Evolutionary conservation across 2,113 vertebrate species (phyloP), one percentile per base, ranked within the genome.

Genomic region (Pogona vitticeps): DNA sequence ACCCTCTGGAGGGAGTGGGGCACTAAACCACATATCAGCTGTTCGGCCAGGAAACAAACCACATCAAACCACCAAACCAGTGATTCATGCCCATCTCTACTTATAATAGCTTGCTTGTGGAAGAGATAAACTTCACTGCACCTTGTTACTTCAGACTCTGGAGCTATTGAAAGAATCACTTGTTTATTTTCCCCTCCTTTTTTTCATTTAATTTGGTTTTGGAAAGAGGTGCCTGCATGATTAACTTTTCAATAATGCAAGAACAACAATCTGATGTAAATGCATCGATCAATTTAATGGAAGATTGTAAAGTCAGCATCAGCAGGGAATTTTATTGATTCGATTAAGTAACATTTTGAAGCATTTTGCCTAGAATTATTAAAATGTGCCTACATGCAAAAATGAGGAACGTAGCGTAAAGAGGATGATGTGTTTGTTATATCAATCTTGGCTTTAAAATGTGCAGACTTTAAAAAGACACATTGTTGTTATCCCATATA

Each of bases 231-330:
- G 80, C 79, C 88, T 33, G 82, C n/a, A 75, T 0, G 0, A 92
- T 88, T 91, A 88, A 86, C 88, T 93, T 91, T 31, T 38, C 80
- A 87, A 68, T 90, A 89, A 90, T 91, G 21, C 79, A 90, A 90
- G 65, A 92, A 92, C 75, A 94, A 88, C 42, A 79, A n/a, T 73
- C 63, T 89, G 80, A 89, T 88, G 52, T 71, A 90, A 94, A 91
- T 33, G 8, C 72, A 91, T 90, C 76, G 36, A 91, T 88, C 89
- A 92, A 67, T 84, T 91, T 87, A 93, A 90, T 86, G 80, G 80
- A 89, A 78, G 46, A 92, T 2, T 90, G 75, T 85, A 84, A 92
- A 92, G 73, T 89, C 86, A 91, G 72, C 72, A 88, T 88, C 85
- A 83, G 0, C 76, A 77, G 21, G 86, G 38, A 92, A 67, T 6